Evolutionary conservation across 2,888 invertebrate genomes (phyloP), one percentile per base, ranked within the genome.

Genomic region (Eristalis tenax): DNA sequence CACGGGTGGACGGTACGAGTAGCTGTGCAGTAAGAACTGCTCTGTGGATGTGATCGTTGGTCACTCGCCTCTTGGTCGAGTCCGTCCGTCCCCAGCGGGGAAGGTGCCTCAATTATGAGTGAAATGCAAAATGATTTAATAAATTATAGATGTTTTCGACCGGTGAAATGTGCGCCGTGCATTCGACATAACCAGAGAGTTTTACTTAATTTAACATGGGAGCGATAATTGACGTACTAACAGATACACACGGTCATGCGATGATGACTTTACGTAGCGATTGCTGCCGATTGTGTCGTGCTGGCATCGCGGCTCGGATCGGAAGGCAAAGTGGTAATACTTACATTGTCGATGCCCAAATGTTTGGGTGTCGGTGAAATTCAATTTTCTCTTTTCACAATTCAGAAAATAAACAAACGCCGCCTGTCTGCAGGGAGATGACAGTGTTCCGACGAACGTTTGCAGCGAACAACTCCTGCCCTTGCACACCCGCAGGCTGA

Each of bases 141-240:
- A 66, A 84, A 80, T 80, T 71, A 76, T 32, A 63, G 66, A 75
- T 76, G 59, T 59, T 80, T 70, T 76, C 15, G 28, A 18, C n/a
- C 28, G 23, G 26, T 26, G 50, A 18, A 50, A 18, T 18, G 50
- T 18, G 18, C 8, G 50, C 50, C 11, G 35, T n/a, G 40, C 10
- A 61, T 32, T 50, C 23, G 32, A 22, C 81, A 56, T 82, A 82
- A 82, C 65, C 70, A 82, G 82, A 65, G 70, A 50, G 50, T 50
- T 71, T 76, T 70, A 76, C 70, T 76, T 70, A 76, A 82, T 65
- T 82, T 82, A 76, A 69, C 82, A 70, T 70, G 43, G 43, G 22
- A 43, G 61, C 40, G 82, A 76, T 82, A 82, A 82, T 82, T 82
- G 64, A 59, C 65, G 26, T 57, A 71, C 76, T 71, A 82, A 76